These are phyloP conservation scores for Butastur rufipennis DNA, from an alignment of 2,113 vertebrate species.

Conservation along the genomic window DNA sequence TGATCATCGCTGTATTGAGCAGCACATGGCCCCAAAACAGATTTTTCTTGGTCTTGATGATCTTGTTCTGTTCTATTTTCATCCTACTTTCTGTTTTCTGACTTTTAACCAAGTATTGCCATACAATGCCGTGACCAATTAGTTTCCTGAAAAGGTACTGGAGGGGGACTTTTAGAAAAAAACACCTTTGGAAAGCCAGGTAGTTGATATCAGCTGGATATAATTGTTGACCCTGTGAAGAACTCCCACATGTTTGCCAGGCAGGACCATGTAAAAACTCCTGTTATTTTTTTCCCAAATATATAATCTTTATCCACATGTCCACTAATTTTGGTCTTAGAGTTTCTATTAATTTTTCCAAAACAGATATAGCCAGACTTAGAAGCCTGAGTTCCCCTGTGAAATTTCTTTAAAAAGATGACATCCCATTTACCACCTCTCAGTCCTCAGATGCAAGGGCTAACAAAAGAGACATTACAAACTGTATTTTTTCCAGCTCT, in stretches of 20 bases:
- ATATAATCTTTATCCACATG: not conserved
- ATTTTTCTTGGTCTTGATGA: not conserved
- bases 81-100: not conserved
- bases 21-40: not conserved
- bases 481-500: fast-evolving
- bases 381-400: not conserved
- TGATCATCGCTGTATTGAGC: not conserved
- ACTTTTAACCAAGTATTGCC: not conserved
- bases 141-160: not conserved
- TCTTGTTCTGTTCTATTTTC: not conserved
- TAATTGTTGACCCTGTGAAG: not conserved
- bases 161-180: not conserved
- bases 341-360: not conserved
- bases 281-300: not conserved
- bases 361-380: not conserved
- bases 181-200: not conserved
- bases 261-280: not conserved
- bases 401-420: not conserved
- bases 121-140: not conserved
- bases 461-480: not conserved
- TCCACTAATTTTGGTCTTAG: not conserved
- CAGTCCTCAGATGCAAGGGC: not conserved
- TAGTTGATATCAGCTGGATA: not conserved
- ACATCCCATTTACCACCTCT: not conserved
- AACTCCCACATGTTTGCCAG: not conserved